phyloP scores from a whole-genome alignment of 2,113 vertebrate species.

The Etheostoma spectabile region DNA sequence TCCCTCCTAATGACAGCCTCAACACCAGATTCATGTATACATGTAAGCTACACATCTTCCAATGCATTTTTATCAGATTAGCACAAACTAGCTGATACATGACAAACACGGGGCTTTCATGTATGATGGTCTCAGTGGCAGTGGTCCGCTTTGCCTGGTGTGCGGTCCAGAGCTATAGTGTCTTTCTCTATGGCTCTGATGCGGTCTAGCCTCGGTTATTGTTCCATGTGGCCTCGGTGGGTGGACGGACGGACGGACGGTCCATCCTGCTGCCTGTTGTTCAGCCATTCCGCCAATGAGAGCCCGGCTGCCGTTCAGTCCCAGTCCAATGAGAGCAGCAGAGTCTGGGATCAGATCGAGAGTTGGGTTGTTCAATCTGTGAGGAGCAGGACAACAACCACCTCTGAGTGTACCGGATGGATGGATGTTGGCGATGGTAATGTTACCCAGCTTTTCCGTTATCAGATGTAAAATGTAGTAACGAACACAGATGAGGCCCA shows the following conservation, averaged over 20 bases:
- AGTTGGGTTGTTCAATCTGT: slow-evolving; percentile 78
- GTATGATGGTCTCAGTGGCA: slow-evolving; percentile 29
- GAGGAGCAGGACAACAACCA: slow-evolving; percentile 78
- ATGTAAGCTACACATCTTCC: not conserved
- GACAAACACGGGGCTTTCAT: slow-evolving; percentile 17
- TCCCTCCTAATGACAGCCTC: not conserved
- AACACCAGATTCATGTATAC: not conserved
- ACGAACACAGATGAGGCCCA: slow-evolving; percentile 12
- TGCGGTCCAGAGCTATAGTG: not conserved
- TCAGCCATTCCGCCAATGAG: slow-evolving; percentile 77
- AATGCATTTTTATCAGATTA: slow-evolving; percentile 29
- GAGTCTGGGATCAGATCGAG: slow-evolving; percentile 67
- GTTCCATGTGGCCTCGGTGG: slow-evolving; percentile 75
- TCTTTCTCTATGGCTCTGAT: no score
- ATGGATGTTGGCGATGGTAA: slow-evolving; percentile 73
- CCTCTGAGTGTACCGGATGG: slow-evolving; percentile 65
- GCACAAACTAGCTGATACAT: slow-evolving; percentile 21
- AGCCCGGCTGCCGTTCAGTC: slow-evolving; percentile 48
- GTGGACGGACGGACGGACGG: slow-evolving; percentile 66
- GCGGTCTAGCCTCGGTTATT: slow-evolving; percentile 45
- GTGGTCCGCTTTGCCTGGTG: slow-evolving; percentile 1
- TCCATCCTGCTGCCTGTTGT: slow-evolving; percentile 79
- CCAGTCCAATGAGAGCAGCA: slow-evolving; percentile 76
- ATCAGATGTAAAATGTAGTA: slow-evolving; percentile 15
- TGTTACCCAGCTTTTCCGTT: slow-evolving; percentile 46